Evolutionary conservation across 2,888 invertebrate species (phyloP).

Genomic region (Leptothorax acervorum): DNA sequence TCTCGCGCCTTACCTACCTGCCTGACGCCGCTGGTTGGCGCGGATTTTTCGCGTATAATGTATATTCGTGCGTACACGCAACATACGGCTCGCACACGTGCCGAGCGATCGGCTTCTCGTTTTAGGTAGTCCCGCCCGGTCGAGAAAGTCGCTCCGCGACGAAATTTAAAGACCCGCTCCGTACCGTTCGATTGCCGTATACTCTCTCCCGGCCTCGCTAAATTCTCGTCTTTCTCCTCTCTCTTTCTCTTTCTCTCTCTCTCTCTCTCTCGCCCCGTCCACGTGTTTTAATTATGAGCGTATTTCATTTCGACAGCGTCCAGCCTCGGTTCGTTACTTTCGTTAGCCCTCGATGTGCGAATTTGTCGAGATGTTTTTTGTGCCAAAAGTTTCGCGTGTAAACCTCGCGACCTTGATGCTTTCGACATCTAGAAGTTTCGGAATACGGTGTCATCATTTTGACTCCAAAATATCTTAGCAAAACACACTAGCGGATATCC

Average conservation of each 20-base stretch:
- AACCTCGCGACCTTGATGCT: background rate
- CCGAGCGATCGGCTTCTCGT: constrained; percentile 4
- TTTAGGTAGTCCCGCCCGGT: background rate
- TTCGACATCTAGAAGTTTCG: background rate
- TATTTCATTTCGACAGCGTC: background rate
- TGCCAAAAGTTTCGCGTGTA: background rate
- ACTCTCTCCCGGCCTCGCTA: background rate
- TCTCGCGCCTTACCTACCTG: background rate
- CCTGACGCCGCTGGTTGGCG: background rate
- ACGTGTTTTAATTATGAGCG: background rate
- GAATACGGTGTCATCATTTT: background rate
- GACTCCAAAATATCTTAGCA: too few species aligned
- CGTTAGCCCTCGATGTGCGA: background rate
- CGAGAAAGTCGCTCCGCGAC: constrained; percentile 18
- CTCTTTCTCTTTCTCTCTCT: too few species aligned
- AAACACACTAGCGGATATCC: too few species aligned
- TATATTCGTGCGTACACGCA: background rate
- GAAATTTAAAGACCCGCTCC: background rate
- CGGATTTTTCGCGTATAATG: constrained; percentile 13
- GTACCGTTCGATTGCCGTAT: background rate
- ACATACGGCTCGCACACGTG: background rate
- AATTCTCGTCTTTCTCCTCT: background rate
- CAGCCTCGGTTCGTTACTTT: background rate
- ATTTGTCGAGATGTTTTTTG: background rate
- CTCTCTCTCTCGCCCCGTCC: background rate